Conservation (phyloP, 2,888 invertebrate species). For the Ormyrus labotus region DNA sequence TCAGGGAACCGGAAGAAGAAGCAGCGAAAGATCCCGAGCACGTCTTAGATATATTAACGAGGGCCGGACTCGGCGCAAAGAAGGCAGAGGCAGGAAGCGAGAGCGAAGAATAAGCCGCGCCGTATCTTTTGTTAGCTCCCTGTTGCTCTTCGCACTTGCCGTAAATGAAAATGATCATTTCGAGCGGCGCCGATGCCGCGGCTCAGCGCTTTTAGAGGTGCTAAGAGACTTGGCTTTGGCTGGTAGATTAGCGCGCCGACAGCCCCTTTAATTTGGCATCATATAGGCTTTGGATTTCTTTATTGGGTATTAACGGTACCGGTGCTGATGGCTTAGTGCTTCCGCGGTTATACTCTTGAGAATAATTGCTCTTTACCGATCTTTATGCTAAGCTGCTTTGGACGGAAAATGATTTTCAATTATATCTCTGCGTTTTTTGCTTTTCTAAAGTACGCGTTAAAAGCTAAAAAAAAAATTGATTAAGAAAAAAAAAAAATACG, state of each 20-base stretch:
- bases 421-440: too few species aligned
- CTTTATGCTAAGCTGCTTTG: not conserved
- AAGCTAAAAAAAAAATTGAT: not conserved
- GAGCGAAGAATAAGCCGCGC: not conserved
- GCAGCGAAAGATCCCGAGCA: too few species aligned
- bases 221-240: conserved; percentile 33
- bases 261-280: conserved; percentile 27
- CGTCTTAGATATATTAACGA: too few species aligned
- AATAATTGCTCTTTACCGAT: conserved; percentile 11
- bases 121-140: conserved; percentile 23
- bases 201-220: conserved; percentile 26
- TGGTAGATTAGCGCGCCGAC: not conserved
- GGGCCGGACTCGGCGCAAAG: not conserved
- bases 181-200: not conserved
- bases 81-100: not conserved
- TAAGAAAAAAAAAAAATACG: too few species aligned
- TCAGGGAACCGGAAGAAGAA: not conserved
- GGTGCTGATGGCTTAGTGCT: too few species aligned
- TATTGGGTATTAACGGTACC: conserved; percentile 13
- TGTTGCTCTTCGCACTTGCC: conserved; percentile 50
- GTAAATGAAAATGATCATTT: conserved; percentile 34
- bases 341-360: not conserved
- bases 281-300: conserved; percentile 5
- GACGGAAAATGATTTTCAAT: too few species aligned
- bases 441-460: not conserved